Evolutionary conservation across 92 coral and sea anemone species (phyloP), one percentile per base, ranked within the genome.

Genomic region (Muricea muricata): DNA sequence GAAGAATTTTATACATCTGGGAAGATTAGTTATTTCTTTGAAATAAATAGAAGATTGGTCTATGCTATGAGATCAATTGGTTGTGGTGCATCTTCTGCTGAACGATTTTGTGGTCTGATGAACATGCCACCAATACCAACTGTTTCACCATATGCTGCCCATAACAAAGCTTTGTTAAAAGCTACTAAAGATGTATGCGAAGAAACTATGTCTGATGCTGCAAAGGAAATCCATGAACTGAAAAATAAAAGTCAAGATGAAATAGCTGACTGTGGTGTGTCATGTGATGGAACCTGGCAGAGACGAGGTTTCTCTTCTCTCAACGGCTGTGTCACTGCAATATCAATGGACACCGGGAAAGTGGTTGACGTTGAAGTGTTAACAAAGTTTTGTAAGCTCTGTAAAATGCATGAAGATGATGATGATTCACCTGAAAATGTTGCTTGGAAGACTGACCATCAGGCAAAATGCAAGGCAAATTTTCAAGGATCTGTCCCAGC

Each of bases 231-330:
- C 42, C 33, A 42, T 24, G 20, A 6, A 32, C 21, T 85, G 18
- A 86, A 79, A 35, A 45, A 33, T 4, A 42, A 54, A 6, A 6
- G 54, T n/a, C 32, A 69, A 0, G 67, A 32, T 31, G 85, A 66
- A 14, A 24, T 56, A 33, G 85, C 78, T 41, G 41, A 61, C 47
- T 86, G 85, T 52, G 80, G 80, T 28, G 72, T 86, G 11, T 86
- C 80, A 18, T 65, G 73, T 68, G 71, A 86, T 79, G 89, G 89
- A 3, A 79, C 89, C n/a, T n/a, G n/a, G n/a, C n/a, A n/a, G n/a
- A n/a, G n/a, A 87, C 61, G 40, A 9, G 6, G 29, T 23, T 5
- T 85, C 61, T 85, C 78, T 4, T 85, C 85, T 34, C 10, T 78
- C 17, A 78, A 76, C 60, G 89, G 87, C 21, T 84, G 87, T 74